A percentile compares a stretch with the other conserved stretches of the same genome.
Evolutionary conservation across 53 echinoderm and acorn worm genomes (phyloP).

Genomic region (Apostichopus leukothele): DNA sequence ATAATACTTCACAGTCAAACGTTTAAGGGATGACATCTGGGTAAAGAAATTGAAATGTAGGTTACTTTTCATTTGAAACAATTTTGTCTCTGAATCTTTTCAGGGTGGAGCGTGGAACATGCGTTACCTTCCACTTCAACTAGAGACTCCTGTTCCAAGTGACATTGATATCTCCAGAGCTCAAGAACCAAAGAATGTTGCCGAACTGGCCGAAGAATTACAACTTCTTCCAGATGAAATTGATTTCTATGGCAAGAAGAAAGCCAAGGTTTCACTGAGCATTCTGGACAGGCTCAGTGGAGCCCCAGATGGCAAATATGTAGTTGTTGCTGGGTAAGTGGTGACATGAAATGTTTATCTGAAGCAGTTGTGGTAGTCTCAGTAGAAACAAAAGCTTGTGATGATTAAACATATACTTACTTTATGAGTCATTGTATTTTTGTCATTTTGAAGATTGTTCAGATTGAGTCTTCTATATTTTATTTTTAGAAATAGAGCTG

Average conservation of each 20-base stretch:
- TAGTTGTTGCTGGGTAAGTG: conserved; percentile 91
- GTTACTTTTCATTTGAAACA: too few relatives aligned
- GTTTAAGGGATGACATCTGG: too few relatives aligned
- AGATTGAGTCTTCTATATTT: too few relatives aligned
- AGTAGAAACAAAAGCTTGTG: too few relatives aligned
- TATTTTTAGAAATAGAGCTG: too few relatives aligned
- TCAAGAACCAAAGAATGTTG: conserved; percentile 88
- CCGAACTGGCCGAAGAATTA: conserved; percentile 86
- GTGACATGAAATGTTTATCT: too few relatives aligned
- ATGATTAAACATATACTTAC: too few relatives aligned
- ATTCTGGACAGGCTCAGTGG: conserved; percentile 79
- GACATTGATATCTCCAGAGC: conserved; percentile 95
- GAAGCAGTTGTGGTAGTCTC: too few relatives aligned
- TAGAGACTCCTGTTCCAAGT: conserved; percentile 68
- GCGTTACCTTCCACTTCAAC: conserved; percentile 75
- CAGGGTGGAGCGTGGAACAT: conserved; percentile 84
- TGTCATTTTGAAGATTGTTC: too few relatives aligned
- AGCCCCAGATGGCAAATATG: conserved; percentile 84
- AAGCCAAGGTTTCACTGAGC: conserved; percentile 89
- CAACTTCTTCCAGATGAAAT: conserved; percentile 87
- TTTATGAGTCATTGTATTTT: too few relatives aligned
- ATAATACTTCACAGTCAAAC: too few relatives aligned
- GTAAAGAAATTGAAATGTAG: too few relatives aligned
- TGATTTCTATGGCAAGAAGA: conserved; percentile 96
- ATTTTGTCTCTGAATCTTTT: neutral